Evolutionary conservation across 2,888 invertebrate species (phyloP), one percentile per base, ranked within the genome.

Genomic region (Brachypalpus laphriformis): DNA sequence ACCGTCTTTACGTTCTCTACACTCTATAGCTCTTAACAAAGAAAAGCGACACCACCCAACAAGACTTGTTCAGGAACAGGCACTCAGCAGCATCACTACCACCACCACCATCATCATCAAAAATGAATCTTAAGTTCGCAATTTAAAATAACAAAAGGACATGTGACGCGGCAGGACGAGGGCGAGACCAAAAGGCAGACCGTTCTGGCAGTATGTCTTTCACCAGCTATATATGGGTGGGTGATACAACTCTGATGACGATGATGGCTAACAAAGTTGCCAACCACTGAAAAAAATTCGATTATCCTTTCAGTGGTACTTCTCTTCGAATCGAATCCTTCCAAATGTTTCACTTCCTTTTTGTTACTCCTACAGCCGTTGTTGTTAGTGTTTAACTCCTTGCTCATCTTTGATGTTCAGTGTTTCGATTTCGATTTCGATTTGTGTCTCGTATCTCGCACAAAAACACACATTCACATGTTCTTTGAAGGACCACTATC

Each of bases 61-160:
- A 59, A 66, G 49, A 49, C 49, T 34, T 11, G 51, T 47, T 57
- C 45, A 34, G 49, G 14, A 25, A 57, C 14, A 56, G 57, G 20
- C 42, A n/a, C 16, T 54, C 37, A 47, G 37, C 9, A 31, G 14
- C 57, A 1, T 45, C 31, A 9, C n/a, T n/a, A n/a, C 8, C 40
- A 11, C 45, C 18, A 28, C 14, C 42, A 56, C 37, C 31, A 25
- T 45, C 54, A 45, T 31, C 68, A 61, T 56, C 68, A 65, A 82
- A 82, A 77, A 66, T 65, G 82, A 82, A 77, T 82, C 82, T 82
- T 82, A 71, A 82, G 65, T 82, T 82, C 47, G 47, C 82, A 78
- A 82, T 82, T 72, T 78, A 82, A 72, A 61, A 82, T 78, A 82
- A 82, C 82, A 78, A 82, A 82, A 82, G 78, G 66, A 82, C 78